These are phyloP conservation scores for Euzophera pinguis DNA, from an alignment of 2,888 invertebrate genomes.

Conservation along the genomic window DNA sequence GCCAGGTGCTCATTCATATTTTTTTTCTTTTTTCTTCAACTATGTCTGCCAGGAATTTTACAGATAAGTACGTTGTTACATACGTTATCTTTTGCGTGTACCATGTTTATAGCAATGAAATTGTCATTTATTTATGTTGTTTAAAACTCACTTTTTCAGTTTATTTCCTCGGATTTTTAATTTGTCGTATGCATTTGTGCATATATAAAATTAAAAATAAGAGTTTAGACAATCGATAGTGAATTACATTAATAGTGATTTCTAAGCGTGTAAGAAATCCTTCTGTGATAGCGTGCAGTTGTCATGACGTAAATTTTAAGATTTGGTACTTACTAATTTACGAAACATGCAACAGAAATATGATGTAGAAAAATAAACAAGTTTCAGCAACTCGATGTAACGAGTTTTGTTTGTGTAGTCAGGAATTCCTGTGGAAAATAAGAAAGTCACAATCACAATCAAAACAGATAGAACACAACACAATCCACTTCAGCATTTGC, in stretches of 20 bases:
- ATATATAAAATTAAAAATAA: too few species aligned
- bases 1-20: conserved; percentile 50
- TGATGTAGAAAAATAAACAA: background rate
- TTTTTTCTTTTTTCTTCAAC: conserved; percentile 30
- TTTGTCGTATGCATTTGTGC: too few species aligned
- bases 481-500: conserved; percentile 30
- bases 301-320: too few species aligned
- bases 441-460: conserved; percentile 17
- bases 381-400: conserved; percentile 1
- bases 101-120: too few species aligned
- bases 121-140: too few species aligned
- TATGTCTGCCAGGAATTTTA: conserved; percentile 24
- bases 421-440: conserved; percentile 4
- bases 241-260: too few species aligned
- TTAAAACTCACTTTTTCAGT: too few species aligned
- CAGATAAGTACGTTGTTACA: background rate
- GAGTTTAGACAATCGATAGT: too few species aligned
- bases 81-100: too few species aligned
- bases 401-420: conserved; percentile 5
- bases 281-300: too few species aligned
- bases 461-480: conserved; percentile 21
- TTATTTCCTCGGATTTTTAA: too few species aligned
- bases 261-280: too few species aligned
- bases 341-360: background rate
- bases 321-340: background rate